Evolutionary conservation across 37 sponge, comb jelly and placozoan genomes (phyloP).

Genomic region (Petrosia ficiformis): DNA sequence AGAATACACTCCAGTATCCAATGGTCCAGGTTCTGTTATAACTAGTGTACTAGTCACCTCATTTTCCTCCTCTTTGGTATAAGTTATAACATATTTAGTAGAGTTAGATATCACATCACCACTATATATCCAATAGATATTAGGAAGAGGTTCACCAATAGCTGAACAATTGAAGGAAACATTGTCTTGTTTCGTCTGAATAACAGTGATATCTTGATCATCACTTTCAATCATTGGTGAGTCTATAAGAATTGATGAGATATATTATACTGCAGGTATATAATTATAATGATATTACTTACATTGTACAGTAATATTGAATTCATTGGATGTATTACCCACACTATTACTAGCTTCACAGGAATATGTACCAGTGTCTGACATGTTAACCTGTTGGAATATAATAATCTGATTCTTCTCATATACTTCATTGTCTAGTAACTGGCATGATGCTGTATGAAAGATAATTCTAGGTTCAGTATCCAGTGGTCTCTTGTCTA

Average conservation of each 20-base stretch:
- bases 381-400: not conserved
- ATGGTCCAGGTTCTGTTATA: slow-evolving; percentile 4
- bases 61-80: not conserved
- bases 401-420: not conserved
- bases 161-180: slow-evolving; percentile 29
- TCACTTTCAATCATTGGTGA: not conserved
- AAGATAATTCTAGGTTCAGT: not conserved
- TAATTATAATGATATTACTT: not conserved
- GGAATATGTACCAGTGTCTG: slow-evolving; percentile 10
- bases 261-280: not conserved
- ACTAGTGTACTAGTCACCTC: slow-evolving; percentile 29
- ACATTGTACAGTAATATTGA: not conserved
- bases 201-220: not conserved
- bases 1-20: slow-evolving; percentile 37
- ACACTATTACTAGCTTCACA: slow-evolving; percentile 22
- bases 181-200: not conserved
- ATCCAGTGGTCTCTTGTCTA: not conserved
- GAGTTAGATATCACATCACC: not conserved
- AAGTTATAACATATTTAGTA: not conserved
- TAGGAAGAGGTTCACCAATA: slow-evolving; percentile 27
- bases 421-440: not conserved
- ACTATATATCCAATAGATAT: slow-evolving; percentile 23
- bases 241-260: not conserved
- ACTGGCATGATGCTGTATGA: not conserved
- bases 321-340: not conserved